phyloP scores from a whole-genome alignment of 2,113 vertebrate genomes.

The Otis tarda region DNA sequence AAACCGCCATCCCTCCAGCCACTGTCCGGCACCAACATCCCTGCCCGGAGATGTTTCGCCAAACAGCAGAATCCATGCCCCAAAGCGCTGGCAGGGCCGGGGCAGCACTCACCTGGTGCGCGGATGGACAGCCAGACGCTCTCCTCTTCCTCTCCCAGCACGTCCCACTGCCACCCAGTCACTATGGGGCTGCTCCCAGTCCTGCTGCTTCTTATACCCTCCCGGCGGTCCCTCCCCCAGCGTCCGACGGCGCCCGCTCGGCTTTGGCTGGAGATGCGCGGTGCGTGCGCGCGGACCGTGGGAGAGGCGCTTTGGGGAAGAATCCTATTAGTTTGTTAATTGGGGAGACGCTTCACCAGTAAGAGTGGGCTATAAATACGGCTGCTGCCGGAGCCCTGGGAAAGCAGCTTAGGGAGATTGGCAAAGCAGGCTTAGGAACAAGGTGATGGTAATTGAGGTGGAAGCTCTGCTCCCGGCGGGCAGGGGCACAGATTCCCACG shows the following conservation, averaged over 20 bases:
- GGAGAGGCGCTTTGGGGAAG: background rate
- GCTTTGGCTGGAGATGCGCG: background rate
- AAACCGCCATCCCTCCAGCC: background rate
- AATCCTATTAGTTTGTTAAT: slow-evolving; percentile 70
- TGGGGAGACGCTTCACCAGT: slow-evolving; percentile 4
- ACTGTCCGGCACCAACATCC: fast-evolving
- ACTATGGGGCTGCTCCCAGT: background rate
- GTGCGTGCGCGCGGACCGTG: background rate
- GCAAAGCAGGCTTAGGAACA: slow-evolving; percentile 29
- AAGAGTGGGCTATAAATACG: slow-evolving; percentile 61
- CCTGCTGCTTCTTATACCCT: slow-evolving; percentile 54
- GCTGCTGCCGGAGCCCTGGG: background rate
- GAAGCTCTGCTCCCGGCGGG: background rate
- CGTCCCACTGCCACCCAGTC: background rate
- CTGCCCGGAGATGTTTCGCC: background rate
- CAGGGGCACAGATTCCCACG: background rate
- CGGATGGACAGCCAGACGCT: background rate
- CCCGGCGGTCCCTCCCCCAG: background rate
- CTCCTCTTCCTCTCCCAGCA: background rate
- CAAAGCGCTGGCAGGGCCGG: background rate
- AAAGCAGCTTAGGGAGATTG: slow-evolving; percentile 63
- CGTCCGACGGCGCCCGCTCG: background rate
- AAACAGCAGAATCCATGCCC: background rate
- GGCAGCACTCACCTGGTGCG: slow-evolving; percentile 6
- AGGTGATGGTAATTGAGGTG: slow-evolving; percentile 52